Base-by-base conservation (phyloP, 2,797 vertebrate species). In the Gobionotothen gibberifrons region DNA sequence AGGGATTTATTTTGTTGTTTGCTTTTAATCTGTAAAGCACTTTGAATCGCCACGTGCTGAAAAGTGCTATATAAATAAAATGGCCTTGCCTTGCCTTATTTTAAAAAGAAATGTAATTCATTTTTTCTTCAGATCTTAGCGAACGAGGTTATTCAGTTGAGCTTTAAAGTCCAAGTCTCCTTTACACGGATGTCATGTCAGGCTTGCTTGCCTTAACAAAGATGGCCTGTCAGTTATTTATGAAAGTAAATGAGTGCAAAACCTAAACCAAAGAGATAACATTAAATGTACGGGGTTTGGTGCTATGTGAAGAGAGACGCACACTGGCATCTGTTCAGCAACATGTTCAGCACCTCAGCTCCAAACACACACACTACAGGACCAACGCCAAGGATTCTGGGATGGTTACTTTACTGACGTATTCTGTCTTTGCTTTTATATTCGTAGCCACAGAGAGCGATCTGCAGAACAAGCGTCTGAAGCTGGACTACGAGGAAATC, bases 401-500 rank as follows among this genome's bases (percentile, higher is more conserved):
- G 9, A 2, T 11, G 43, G 13, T 21, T 5, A 11, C 4, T 11
- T 62, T 19, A 54, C 32, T 60, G 36, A 73, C 13, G 0, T 56
- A 5, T 22, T 9, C 62, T 67, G 5, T 68, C 3, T 76, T 3
- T 81, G 12, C 73, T 17, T 69, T 43, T 70, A 12, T 69, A 4
- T 68, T 65, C 32, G 21, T 29, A 99, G 98, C 96, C 74, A 97
- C 97, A 40, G 96, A 98, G 90, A 97, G 94, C 22, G 94, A 99
- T 87, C 94, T 98, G 76, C 95, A 97, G 91, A 99, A 97, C 90
- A 97, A 95, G 72, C 96, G 98, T 1, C 91, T 97, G 61, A 99
- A 99, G 92, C 94, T 99, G 22, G 97, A 98, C 87, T 99, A 99
- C 0, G 97, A 99, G 85, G 98, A 99, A 94, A 97, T 99, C 87